phyloP scores from a whole-genome alignment of 2,888 invertebrate genomes.

The Gymnoscelis rufifasciata region DNA sequence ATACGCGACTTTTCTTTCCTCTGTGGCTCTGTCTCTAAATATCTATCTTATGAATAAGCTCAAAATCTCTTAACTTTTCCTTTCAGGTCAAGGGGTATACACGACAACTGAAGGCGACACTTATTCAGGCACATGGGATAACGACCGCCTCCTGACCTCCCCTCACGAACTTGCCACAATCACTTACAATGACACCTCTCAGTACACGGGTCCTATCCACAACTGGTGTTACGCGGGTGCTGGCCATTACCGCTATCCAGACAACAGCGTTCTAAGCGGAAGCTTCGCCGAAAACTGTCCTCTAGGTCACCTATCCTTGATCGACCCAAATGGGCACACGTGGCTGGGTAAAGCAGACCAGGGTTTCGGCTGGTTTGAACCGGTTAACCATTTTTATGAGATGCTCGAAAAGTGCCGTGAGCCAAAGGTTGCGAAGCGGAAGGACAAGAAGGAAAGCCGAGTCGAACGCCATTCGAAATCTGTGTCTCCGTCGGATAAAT shows the following conservation, averaged over 20 bases:
- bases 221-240: constrained; percentile 68
- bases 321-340: constrained; percentile 71
- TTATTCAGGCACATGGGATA: constrained; percentile 78
- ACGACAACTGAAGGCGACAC: constrained; percentile 78
- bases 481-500: no score
- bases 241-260: constrained; percentile 74
- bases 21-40: no score
- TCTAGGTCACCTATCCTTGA: constrained; percentile 52
- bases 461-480: no score
- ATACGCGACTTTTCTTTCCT: no score
- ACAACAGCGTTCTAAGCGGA: constrained; percentile 64
- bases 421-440: not conserved
- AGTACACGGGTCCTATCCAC: constrained; percentile 69
- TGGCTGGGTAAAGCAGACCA: constrained; percentile 73
- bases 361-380: constrained; percentile 61
- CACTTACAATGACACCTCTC: constrained; percentile 64
- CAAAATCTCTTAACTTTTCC: no score
- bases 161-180: constrained; percentile 51
- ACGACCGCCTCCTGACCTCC: constrained; percentile 60
- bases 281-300: constrained; percentile 77
- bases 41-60: no score
- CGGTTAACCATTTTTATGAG: constrained; percentile 64
- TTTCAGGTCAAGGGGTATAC: constrained; percentile 73
- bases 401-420: constrained; percentile 38
- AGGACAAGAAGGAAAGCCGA: not conserved